Conservation (phyloP, 2,797 vertebrate genomes). For the Poeciliopsis gracilis region DNA sequence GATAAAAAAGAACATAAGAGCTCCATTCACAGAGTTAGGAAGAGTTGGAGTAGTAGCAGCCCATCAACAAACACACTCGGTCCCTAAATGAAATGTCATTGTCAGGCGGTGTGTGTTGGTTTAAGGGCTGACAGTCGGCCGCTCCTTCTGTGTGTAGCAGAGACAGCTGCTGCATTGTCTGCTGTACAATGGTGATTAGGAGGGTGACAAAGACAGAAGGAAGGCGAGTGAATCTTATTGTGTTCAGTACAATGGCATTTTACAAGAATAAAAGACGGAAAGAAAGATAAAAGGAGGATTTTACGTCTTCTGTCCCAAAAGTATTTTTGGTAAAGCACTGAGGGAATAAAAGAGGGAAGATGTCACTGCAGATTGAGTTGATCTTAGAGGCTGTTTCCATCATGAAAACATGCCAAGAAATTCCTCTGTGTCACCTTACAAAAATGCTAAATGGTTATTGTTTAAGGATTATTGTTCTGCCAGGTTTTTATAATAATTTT, state of each 20-base stretch:
- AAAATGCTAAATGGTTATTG: background rate
- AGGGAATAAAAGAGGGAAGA: slow-evolving; percentile 38
- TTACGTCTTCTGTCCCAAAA: slow-evolving; percentile 49
- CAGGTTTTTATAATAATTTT: background rate
- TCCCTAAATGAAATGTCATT: slow-evolving; percentile 63
- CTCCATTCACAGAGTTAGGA: slow-evolving; percentile 45
- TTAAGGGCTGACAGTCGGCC: slow-evolving; percentile 53
- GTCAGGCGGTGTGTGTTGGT: slow-evolving; percentile 38
- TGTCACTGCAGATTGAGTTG: slow-evolving; percentile 57
- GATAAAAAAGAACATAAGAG: slow-evolving; percentile 30
- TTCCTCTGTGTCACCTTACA: background rate
- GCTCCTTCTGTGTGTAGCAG: slow-evolving; percentile 53
- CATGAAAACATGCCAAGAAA: background rate
- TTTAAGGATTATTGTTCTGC: background rate
- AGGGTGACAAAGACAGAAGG: slow-evolving; percentile 60
- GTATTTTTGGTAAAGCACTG: slow-evolving; percentile 47
- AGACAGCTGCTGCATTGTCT: slow-evolving; percentile 68
- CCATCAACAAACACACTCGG: slow-evolving; percentile 28
- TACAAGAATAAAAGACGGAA: slow-evolving; percentile 42
- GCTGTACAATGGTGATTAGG: slow-evolving; percentile 70
- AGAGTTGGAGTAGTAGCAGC: slow-evolving; percentile 25
- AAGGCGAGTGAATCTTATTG: slow-evolving; percentile 68
- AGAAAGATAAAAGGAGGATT: slow-evolving; percentile 45
- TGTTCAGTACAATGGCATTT: slow-evolving; percentile 63
- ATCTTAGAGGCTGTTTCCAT: slow-evolving; percentile 37